Evolutionary conservation across 2,888 invertebrate species (phyloP).

Genomic region (Spisula subtruncata): DNA sequence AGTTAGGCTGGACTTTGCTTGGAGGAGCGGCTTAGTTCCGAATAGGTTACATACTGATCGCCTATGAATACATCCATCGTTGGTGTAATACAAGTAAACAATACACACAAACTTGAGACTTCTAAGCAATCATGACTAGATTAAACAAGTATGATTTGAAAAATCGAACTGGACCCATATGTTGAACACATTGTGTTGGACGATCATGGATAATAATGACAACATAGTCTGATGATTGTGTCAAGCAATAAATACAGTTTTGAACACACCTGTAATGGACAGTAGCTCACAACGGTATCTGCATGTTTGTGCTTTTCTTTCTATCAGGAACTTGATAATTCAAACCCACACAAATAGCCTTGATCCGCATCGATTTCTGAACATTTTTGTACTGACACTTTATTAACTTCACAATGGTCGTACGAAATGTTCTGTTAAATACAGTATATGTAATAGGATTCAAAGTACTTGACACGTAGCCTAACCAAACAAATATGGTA

Average conservation of each 20-base stretch:
- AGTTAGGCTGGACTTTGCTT: too few relatives aligned
- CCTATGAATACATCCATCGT: background rate
- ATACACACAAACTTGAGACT: background rate
- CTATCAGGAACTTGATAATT: conserved; percentile 26
- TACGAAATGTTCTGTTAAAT: conserved; percentile 86
- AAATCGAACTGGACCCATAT: background rate
- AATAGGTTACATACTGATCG: too few relatives aligned
- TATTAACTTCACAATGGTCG: conserved; percentile 85
- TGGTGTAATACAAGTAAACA: background rate
- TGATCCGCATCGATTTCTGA: conserved; percentile 70
- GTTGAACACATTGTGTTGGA: background rate
- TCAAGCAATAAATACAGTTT: background rate
- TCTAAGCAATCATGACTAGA: background rate
- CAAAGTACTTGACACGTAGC: conserved; percentile 86
- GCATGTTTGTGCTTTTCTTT: conserved; percentile 16
- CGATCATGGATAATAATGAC: background rate
- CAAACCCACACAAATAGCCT: conserved; percentile 62
- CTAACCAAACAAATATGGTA: conserved; percentile 86
- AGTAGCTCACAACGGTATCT: conserved; percentile 45
- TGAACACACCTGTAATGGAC: background rate
- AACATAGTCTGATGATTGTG: background rate
- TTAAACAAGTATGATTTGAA: background rate
- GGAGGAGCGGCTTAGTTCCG: too few relatives aligned
- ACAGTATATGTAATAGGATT: conserved; percentile 88
- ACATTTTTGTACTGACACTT: conserved; percentile 81